Base-by-base conservation (phyloP, 2,113 vertebrate genomes). In the Benitochromis conjunctus region DNA sequence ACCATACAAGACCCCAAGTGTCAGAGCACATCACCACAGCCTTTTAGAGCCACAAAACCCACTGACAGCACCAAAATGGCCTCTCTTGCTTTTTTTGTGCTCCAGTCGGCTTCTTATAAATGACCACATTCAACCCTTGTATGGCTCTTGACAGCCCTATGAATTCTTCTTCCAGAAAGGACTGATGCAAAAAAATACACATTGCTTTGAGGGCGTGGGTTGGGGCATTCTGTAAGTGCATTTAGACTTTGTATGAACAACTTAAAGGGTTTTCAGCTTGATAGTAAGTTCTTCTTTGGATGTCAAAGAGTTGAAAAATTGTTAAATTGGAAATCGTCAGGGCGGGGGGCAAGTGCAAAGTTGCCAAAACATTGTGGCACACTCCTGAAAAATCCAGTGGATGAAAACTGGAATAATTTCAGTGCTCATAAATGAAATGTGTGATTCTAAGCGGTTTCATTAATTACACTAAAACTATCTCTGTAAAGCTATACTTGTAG, bases 51-150 rank as follows among this genome's bases (percentile, higher is more conserved):
- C 92, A 94, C 95, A 94, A 93, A 94, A 92, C 95, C 93, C 90
- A 90, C 90, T 95, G 95, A 96, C 95, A 96, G 94, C 94, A 88
- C 89, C 92, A 94, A 95, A 95, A 95, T 95, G 94, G 92, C 92
- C 93, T 92, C 92, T 87, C 88, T 77, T 89, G 85, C 85, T 88
- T 86, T 94, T 94, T 95, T 92, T 95, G 91, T 93, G 83, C 84
- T 89, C 79, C 87, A 80, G 57, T 87, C 93, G 34, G 84, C 86
- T 89, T 93, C 84, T 88, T 82, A 88, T 91, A 94, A 95, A 95
- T 92, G 92, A 91, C 91, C 92, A 89, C 88, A 85, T 91, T 93
- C 94, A 92, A 90, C 88, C 91, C 84, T 53, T 84, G 88, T 83
- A 51, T 90, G 74, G 85, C 81, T 66, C 77, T 87, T 92, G 94